phyloP scores from a whole-genome alignment of 2,113 vertebrate species.

The Campylomormyrus numenius region DNA sequence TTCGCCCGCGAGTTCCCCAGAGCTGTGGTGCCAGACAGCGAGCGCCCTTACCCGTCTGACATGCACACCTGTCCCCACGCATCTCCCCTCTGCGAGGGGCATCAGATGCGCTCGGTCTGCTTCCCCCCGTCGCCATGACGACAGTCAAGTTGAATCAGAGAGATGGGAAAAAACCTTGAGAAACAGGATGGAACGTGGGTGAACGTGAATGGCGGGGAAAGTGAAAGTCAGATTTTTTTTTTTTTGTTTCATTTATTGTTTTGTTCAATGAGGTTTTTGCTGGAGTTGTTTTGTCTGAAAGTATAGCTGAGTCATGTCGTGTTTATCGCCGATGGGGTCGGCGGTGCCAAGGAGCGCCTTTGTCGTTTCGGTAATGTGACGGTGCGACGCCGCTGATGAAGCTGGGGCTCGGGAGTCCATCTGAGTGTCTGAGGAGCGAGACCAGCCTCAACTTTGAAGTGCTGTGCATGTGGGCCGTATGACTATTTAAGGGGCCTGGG shows the following conservation, averaged over 20 bases:
- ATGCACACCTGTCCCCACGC: not conserved
- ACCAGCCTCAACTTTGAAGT: not conserved
- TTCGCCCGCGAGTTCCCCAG: not conserved
- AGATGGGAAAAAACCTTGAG: not conserved
- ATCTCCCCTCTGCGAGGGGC: conserved; percentile 21
- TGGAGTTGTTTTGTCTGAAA: conserved; percentile 7
- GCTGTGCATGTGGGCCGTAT: not conserved
- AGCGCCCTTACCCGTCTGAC: not conserved
- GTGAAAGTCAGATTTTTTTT: not conserved
- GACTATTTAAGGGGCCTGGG: not conserved
- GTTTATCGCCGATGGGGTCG: not conserved
- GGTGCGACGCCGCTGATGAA: not conserved
- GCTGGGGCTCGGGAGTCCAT: not conserved
- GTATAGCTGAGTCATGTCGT: not conserved
- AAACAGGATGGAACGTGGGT: not conserved
- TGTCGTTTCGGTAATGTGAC: not conserved
- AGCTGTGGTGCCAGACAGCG: not conserved
- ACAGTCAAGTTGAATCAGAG: conserved; percentile 45
- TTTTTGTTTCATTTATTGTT: conserved; percentile 5
- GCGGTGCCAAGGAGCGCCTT: not conserved
- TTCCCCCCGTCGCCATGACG: conserved; percentile 52
- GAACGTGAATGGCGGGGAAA: not conserved
- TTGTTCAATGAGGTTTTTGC: not conserved
- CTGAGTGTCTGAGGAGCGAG: not conserved
- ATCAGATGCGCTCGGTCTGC: conserved; percentile 38